Evolutionary conservation across 2,888 invertebrate genomes (phyloP).

Genomic region (Amblyteles armatorius): DNA sequence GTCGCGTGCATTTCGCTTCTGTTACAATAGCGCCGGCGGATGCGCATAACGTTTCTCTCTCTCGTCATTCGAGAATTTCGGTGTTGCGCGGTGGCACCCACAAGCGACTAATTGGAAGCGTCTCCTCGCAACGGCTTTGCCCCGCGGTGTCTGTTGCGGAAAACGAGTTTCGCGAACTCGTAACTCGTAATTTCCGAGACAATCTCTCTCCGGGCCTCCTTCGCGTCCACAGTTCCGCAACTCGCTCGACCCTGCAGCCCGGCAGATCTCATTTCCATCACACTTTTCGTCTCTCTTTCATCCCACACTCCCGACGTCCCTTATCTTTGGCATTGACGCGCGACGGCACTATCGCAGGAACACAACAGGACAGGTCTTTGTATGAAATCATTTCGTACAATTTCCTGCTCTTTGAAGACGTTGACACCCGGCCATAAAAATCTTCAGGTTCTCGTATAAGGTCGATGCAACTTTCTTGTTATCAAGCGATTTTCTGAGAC

Average conservation of each 20-base stretch:
- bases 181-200: conserved; percentile 26
- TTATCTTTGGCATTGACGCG: background rate
- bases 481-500: background rate
- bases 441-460: background rate
- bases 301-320: background rate
- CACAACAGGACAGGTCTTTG: background rate
- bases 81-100: background rate
- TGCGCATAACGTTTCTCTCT: background rate
- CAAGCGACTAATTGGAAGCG: conserved; percentile 11
- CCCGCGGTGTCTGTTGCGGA: background rate
- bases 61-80: conserved; percentile 21
- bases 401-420: background rate
- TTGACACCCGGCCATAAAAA: background rate
- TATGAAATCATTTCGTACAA: background rate
- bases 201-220: background rate
- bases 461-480: background rate
- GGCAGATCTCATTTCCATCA: background rate
- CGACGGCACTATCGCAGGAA: background rate
- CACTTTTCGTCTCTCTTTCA: background rate
- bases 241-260: background rate
- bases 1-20: background rate
- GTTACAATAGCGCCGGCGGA: background rate
- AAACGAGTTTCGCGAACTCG: conserved; percentile 26
- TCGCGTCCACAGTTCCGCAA: background rate
- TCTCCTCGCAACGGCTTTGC: background rate